Conservation (phyloP, 2,888 invertebrate species). For the Carterocephalus palaemon region DNA sequence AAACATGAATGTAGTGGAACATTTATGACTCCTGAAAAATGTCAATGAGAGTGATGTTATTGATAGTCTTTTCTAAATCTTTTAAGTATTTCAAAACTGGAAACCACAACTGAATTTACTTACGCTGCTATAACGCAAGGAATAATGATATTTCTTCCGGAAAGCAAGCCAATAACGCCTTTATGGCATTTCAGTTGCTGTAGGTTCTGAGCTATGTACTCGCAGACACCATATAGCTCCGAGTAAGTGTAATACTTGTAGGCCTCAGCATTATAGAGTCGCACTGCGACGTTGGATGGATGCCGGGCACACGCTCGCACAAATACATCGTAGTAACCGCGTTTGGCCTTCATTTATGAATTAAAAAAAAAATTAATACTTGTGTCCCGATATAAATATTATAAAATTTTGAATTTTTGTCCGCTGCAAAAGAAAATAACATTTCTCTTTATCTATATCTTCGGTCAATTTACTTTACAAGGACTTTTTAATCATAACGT, state of each 20-base stretch:
- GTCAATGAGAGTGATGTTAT: too few relatives aligned
- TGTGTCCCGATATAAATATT: background rate
- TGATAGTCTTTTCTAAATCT: too few relatives aligned
- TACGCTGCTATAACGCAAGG: conserved; percentile 79
- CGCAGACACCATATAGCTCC: conserved; percentile 66
- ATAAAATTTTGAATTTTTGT: conserved; percentile 5
- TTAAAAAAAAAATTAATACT: too few relatives aligned
- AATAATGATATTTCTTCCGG: conserved; percentile 71
- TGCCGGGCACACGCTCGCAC: conserved; percentile 58
- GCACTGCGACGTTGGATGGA: conserved; percentile 57
- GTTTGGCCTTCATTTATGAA: conserved; percentile 45
- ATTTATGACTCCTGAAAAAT: conserved; percentile 76
- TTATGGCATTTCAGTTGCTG: conserved; percentile 55
- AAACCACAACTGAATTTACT: conserved; percentile 40
- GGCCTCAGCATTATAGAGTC: conserved; percentile 48
- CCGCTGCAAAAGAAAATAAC: too few relatives aligned
- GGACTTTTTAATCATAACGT: too few relatives aligned
- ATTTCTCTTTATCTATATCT: too few relatives aligned
- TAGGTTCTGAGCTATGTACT: conserved; percentile 64
- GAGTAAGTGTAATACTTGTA: conserved; percentile 65
- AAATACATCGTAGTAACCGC: conserved; percentile 69
- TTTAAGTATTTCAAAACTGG: background rate
- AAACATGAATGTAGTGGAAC: conserved; percentile 73
- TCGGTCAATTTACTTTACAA: too few relatives aligned
- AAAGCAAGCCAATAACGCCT: conserved; percentile 68